These are phyloP conservation scores for Microtus ochrogaster DNA, from an alignment of 2,113 vertebrate species.

Conservation along the genomic window DNA sequence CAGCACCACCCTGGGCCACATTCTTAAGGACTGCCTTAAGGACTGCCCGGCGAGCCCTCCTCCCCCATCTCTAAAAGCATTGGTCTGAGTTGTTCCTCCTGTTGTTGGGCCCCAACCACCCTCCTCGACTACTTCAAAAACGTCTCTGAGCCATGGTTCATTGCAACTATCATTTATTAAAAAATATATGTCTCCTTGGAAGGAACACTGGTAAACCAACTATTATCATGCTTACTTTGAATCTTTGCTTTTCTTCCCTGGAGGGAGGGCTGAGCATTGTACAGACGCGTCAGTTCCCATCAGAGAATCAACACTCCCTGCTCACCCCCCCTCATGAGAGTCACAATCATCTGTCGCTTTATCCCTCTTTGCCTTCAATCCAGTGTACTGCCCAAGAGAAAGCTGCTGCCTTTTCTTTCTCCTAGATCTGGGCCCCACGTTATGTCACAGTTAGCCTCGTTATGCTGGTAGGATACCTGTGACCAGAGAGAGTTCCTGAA, in stretches of 20 bases:
- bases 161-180: constrained; percentile 91
- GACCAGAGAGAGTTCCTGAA: constrained; percentile 32
- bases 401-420: constrained; percentile 68
- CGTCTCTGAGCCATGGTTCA: constrained; percentile 85
- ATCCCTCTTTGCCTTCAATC: constrained; percentile 48
- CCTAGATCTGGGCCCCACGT: constrained; percentile 54
- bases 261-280: constrained; percentile 69
- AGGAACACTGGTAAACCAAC: constrained; percentile 88
- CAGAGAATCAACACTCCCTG: not conserved
- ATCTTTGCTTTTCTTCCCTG: constrained; percentile 82
- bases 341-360: not conserved
- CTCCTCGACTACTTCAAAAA: constrained; percentile 75
- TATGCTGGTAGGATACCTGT: constrained; percentile 49
- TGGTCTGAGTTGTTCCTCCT: not conserved
- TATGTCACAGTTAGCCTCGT: constrained; percentile 54
- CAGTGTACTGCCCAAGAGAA: constrained; percentile 68
- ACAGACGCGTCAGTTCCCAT: constrained; percentile 21
- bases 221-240: constrained; percentile 84
- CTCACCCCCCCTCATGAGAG: constrained; percentile 23
- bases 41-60: not conserved
- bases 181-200: constrained; percentile 92
- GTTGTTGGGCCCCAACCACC: not conserved
- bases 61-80: not conserved
- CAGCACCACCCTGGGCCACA: not conserved
- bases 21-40: not conserved